These are phyloP conservation scores for Hesperia comma DNA, from an alignment of 2,888 invertebrate species.

Conservation along the genomic window DNA sequence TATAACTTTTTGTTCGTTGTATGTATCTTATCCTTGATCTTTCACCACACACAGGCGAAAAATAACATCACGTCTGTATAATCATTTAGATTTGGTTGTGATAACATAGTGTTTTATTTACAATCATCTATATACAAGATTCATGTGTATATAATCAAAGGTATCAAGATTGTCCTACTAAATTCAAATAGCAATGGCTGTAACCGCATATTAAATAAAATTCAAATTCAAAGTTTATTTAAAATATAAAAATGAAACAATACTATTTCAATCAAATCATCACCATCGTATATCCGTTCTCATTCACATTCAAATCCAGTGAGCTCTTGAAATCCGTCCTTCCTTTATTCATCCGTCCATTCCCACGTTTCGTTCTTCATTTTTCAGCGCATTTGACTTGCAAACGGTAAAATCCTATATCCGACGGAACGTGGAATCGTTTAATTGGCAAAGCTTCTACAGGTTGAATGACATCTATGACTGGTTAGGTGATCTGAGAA, in stretches of 20 bases:
- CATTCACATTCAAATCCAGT: constrained; percentile 33
- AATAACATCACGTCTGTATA: too few species aligned
- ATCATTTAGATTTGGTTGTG: too few species aligned
- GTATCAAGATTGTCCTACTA: too few species aligned
- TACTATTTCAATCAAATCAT: constrained; percentile 34
- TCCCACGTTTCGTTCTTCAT: constrained; percentile 17
- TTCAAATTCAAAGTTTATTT: too few species aligned
- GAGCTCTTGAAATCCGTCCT: constrained; percentile 24
- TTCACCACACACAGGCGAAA: too few species aligned
- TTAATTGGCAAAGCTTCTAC: constrained; percentile 83
- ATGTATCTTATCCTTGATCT: too few species aligned
- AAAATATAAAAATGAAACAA: constrained; percentile 10
- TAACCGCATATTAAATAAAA: too few species aligned
- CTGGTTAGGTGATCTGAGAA: constrained; percentile 81
- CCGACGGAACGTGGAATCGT: constrained; percentile 62
- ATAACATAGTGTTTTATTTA: too few species aligned
- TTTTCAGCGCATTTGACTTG: constrained; percentile 61
- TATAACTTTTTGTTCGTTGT: too few species aligned
- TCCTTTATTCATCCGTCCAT: constrained; percentile 23
- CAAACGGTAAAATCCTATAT: constrained; percentile 65
- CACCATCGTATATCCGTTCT: constrained; percentile 21
- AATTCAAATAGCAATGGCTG: too few species aligned
- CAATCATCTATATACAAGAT: too few species aligned
- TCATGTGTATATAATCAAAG: too few species aligned
- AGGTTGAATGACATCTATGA: constrained; percentile 83